phyloP scores from a whole-genome alignment of 2,113 vertebrate species.

The Scopus umbretta region DNA sequence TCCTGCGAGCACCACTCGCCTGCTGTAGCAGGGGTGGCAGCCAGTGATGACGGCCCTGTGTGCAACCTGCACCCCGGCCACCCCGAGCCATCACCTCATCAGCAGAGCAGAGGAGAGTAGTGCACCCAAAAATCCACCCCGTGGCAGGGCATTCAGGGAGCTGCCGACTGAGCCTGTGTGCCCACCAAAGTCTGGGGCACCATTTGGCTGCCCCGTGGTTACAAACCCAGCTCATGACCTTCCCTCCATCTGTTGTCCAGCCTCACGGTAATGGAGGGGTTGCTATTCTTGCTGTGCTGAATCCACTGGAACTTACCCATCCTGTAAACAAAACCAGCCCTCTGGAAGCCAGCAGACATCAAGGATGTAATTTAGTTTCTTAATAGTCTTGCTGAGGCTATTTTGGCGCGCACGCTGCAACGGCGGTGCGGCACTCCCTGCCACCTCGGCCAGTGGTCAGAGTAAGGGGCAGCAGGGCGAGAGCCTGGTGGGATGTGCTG shows the following conservation, averaged over 20 bases:
- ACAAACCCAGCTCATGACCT: conserved; percentile 46
- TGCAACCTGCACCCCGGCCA: neutral
- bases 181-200: neutral
- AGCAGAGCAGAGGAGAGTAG: neutral
- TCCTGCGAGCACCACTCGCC: neutral
- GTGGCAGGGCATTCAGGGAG: neutral
- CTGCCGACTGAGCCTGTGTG: neutral
- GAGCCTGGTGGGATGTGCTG: neutral
- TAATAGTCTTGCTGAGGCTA: conserved; percentile 63
- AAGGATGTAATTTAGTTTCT: conserved; percentile 74
- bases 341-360: conserved; percentile 66
- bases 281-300: conserved; percentile 68
- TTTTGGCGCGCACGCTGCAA: neutral
- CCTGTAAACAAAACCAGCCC: conserved; percentile 69
- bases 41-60: fast-evolving
- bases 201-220: neutral
- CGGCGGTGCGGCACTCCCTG: neutral
- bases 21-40: neutral
- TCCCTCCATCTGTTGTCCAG: conserved; percentile 36
- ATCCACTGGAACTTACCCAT: conserved; percentile 61
- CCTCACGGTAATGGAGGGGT: conserved; percentile 63
- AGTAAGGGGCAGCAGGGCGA: fast-evolving
- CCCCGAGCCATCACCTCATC: fast-evolving
- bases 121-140: neutral
- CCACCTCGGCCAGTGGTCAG: neutral